phyloP scores from a whole-genome alignment of 2,113 vertebrate genomes.

The Orientallactaga bullata region DNA sequence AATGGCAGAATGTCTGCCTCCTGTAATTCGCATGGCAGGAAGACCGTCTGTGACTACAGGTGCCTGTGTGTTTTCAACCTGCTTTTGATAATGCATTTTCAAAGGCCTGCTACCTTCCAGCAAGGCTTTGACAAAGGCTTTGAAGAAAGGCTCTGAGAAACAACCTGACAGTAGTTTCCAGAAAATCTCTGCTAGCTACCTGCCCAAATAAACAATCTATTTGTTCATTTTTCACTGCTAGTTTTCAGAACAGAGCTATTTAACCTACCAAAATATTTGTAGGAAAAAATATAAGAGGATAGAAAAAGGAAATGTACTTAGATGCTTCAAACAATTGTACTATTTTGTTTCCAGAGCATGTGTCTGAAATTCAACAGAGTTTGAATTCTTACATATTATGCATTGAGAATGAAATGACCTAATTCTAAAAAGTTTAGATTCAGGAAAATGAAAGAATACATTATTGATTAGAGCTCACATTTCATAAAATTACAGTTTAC shows the following conservation, averaged over 20 bases:
- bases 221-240: neutral
- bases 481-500: neutral
- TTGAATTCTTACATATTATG: neutral
- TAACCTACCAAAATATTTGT: constrained; percentile 16
- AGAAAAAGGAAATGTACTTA: neutral
- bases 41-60: neutral
- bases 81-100: constrained; percentile 51
- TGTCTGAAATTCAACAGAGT: neutral
- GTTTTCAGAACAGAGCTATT: constrained; percentile 20
- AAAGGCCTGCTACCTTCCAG: constrained; percentile 45
- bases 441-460: neutral
- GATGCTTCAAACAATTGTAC: neutral
- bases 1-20: neutral
- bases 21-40: constrained; percentile 42
- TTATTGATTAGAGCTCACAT: neutral
- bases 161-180: neutral
- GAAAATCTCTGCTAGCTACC: constrained; percentile 14
- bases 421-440: neutral
- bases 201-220: neutral
- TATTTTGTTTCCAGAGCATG: neutral
- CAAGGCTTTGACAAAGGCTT: constrained; percentile 53
- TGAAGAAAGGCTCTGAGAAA: constrained; percentile 53
- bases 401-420: neutral
- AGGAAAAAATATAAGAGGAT: neutral
- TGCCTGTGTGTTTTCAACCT: constrained; percentile 24